These are phyloP conservation scores for Clarias pachynema DNA, from an alignment of 2,797 vertebrate species.

Conservation along the genomic window DNA sequence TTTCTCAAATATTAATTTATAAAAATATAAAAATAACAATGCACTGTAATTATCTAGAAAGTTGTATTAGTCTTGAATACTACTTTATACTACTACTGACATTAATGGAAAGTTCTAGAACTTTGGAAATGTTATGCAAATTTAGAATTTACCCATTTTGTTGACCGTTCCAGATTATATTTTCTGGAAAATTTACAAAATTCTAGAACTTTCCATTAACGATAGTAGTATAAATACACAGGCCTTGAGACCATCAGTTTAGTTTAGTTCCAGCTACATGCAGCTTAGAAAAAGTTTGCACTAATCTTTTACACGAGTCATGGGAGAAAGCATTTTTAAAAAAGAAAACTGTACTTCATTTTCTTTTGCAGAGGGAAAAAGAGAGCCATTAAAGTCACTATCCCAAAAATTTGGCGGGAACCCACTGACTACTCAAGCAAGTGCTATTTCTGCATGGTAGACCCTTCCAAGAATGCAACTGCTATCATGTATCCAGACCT, in stretches of 20 bases:
- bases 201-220: neutral
- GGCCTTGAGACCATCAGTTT: neutral
- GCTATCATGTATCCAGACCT: neutral
- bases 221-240: neutral
- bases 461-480: neutral
- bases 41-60: neutral
- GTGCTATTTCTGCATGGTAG: slow-evolving; percentile 6
- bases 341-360: neutral
- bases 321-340: neutral
- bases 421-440: neutral
- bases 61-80: too few species aligned
- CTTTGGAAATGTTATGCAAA: neutral
- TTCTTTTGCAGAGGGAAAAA: neutral
- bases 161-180: neutral
- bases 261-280: too few species aligned
- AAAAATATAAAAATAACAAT: neutral
- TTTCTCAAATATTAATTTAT: neutral
- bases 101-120: neutral
- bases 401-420: neutral
- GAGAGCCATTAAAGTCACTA: neutral
- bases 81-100: too few species aligned
- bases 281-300: neutral
- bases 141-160: neutral
- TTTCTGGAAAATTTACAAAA: neutral
- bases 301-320: neutral